Evolutionary conservation across 2,797 vertebrate species (phyloP).

Genomic region (Iguana delicatissima): DNA sequence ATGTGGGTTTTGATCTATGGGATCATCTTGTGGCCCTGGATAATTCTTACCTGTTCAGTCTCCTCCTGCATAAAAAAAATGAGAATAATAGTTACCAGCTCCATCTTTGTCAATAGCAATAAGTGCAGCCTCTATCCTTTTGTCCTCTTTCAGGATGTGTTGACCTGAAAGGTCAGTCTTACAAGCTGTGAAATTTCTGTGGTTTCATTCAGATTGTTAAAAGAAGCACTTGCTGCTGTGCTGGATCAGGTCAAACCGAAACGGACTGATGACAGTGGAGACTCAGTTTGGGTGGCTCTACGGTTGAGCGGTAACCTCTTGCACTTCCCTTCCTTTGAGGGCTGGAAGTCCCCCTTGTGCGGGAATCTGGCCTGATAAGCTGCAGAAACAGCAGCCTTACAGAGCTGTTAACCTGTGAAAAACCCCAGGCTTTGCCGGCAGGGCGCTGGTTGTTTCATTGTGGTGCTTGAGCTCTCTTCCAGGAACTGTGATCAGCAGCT

Average conservation of each 20-base stretch:
- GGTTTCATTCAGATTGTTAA: neutral
- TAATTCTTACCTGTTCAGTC: neutral
- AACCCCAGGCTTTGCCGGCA: slow-evolving; percentile 37
- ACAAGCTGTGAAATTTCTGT: neutral
- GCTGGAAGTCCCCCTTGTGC: slow-evolving; percentile 2
- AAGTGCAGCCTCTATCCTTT: neutral
- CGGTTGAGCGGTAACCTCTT: neutral
- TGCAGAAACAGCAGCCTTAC: neutral
- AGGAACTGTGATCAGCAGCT: slow-evolving; percentile 13
- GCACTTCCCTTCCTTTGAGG: neutral
- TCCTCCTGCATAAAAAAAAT: neutral
- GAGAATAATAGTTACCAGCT: neutral
- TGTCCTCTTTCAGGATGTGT: neutral
- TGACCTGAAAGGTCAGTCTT: neutral
- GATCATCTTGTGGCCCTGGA: neutral
- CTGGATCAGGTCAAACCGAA: neutral
- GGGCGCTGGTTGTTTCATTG: slow-evolving; percentile 40
- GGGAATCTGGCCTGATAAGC: neutral
- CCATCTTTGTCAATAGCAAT: neutral
- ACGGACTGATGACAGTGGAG: neutral
- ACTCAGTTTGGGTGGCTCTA: neutral
- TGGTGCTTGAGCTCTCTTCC: neutral
- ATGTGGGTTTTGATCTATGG: slow-evolving; percentile 34
- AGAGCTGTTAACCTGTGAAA: slow-evolving; percentile 27
- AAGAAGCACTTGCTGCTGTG: neutral